phyloP scores from a whole-genome alignment of 1,140 invertebrate species.

The Rhyzopertha dominica region DNA sequence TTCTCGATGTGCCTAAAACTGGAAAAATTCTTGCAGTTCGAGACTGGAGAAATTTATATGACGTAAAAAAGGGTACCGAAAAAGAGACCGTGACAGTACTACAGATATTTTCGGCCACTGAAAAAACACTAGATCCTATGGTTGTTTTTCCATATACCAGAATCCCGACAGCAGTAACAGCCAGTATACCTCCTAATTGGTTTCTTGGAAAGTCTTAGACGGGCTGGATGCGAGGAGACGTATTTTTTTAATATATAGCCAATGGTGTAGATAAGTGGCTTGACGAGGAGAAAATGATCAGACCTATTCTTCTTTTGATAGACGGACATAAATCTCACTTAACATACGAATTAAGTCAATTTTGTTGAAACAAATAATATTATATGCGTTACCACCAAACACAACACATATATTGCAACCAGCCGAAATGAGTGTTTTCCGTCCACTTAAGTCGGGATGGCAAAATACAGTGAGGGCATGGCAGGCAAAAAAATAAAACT shows the following conservation, averaged over 20 bases:
- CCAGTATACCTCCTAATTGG: constrained; percentile 25
- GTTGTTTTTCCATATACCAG: constrained; percentile 30
- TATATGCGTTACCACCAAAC: constrained; percentile 10
- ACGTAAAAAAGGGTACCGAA: constrained; percentile 33
- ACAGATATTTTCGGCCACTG: constrained; percentile 29
- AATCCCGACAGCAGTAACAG: constrained; percentile 21
- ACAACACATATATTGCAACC: constrained; percentile 10
- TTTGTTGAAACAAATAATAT: constrained; percentile 22
- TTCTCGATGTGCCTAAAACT: constrained; percentile 39
- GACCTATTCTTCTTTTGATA: constrained; percentile 8
- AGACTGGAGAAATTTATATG: constrained; percentile 37
- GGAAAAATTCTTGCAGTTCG: constrained; percentile 39
- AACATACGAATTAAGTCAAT: constrained; percentile 5
- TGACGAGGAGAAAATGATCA: constrained; percentile 14
- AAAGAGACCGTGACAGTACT: constrained; percentile 43
- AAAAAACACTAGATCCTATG: no score
- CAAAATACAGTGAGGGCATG: constrained; percentile 2
- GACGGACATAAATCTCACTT: constrained; percentile 31
- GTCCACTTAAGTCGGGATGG: constrained; percentile 5
- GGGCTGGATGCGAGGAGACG: constrained; percentile 26
- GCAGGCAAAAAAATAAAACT: no score
- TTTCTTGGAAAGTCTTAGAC: constrained; percentile 24
- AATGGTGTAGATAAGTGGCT: constrained; percentile 20
- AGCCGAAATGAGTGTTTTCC: constrained; percentile 11
- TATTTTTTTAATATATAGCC: constrained; percentile 23